Evolutionary conservation across 2,797 vertebrate species (phyloP).

Genomic region (Nyctalus aviator): DNA sequence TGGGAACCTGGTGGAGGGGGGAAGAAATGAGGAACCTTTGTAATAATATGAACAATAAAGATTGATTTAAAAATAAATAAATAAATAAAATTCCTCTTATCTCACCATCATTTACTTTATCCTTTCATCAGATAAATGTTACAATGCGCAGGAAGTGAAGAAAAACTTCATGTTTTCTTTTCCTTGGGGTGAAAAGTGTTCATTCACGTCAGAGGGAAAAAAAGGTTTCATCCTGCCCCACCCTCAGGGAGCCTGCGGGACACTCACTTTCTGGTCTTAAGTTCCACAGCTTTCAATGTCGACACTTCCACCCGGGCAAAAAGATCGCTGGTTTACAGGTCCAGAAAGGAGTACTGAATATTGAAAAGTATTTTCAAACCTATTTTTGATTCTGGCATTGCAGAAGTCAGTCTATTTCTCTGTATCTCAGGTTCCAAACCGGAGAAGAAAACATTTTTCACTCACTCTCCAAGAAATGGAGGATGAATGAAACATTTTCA

Average conservation of each 20-base stretch:
- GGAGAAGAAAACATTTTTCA: not conserved
- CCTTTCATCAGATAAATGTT: not conserved
- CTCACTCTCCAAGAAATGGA: not conserved
- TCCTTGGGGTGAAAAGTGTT: slow-evolving; percentile 35
- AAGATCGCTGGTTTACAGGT: not conserved
- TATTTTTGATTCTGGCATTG: slow-evolving; percentile 36
- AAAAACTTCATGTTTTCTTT: slow-evolving; percentile 36
- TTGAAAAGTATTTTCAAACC: slow-evolving; percentile 37
- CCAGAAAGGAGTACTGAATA: not conserved
- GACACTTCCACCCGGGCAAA: not conserved
- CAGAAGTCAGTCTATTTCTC: slow-evolving; percentile 32
- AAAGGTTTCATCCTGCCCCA: not conserved
- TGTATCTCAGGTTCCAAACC: not conserved
- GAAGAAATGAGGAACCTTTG: too few species aligned
- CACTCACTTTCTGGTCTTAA: not conserved
- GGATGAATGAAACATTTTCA: not conserved
- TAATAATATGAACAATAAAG: too few species aligned
- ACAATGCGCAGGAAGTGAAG: not conserved
- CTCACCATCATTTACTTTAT: not conserved
- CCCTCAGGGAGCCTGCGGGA: not conserved
- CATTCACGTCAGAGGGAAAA: slow-evolving; percentile 5
- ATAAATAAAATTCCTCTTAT: not conserved
- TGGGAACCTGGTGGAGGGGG: too few species aligned
- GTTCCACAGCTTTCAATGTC: not conserved
- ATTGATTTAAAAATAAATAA: too few species aligned